A percentile compares a stretch with the other conserved stretches of the same genome.
Conservation (phyloP, 2,113 vertebrate genomes). For the Cyanistes caeruleus region DNA sequence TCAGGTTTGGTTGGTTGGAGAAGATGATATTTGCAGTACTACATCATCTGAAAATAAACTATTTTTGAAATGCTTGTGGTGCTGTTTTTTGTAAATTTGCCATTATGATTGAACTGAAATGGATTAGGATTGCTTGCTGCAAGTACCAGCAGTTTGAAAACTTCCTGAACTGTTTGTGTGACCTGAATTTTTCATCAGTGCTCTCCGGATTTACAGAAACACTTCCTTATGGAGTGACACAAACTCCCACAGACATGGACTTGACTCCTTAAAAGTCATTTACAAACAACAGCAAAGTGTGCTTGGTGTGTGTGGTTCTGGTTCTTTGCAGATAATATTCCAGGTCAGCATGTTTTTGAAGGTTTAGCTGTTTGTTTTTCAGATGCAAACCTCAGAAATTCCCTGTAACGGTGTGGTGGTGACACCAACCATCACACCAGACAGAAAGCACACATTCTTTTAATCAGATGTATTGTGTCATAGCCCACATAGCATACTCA, state of each 20-base stretch:
- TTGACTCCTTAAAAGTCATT: neutral
- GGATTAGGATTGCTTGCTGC: neutral
- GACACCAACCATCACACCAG: neutral
- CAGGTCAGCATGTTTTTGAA: neutral
- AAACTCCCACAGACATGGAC: neutral
- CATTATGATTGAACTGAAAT: neutral
- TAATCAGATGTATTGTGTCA: neutral
- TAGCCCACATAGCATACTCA: neutral
- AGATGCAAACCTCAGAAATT: neutral
- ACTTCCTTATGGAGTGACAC: neutral
- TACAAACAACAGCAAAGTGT: neutral
- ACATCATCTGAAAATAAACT: neutral
- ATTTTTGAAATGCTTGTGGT: neutral
- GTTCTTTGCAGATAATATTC: neutral
- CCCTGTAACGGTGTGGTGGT: neutral
- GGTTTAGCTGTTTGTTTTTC: neutral
- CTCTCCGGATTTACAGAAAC: neutral
- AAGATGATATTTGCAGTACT: neutral
- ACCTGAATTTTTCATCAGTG: neutral
- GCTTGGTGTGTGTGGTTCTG: neutral
- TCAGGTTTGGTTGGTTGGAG: neutral
- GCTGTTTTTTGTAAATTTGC: neutral
- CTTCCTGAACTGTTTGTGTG: neutral
- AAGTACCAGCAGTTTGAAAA: neutral
- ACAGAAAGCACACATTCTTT: neutral